These are phyloP conservation scores for Achatina immaculata DNA, from an alignment of 1,140 invertebrate species.

Conservation along the genomic window DNA sequence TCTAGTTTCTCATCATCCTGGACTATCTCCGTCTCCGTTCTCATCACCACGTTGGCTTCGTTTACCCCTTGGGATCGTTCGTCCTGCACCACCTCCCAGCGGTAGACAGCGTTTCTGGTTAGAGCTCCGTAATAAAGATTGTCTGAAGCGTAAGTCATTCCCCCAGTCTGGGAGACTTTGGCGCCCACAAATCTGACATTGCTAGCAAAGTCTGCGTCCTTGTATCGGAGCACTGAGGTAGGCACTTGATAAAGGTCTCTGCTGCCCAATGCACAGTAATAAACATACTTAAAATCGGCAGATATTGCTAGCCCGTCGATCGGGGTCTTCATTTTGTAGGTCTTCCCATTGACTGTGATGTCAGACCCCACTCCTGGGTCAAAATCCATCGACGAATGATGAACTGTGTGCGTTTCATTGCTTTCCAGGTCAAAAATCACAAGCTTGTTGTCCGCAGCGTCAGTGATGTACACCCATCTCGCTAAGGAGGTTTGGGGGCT, in stretches of 20 bases:
- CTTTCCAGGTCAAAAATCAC: conserved; percentile 1
- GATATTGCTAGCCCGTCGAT: conserved; percentile 34
- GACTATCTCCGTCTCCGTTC: background rate
- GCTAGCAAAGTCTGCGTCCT: background rate
- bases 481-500: background rate
- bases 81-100: conserved; percentile 3
- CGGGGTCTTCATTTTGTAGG: conserved; percentile 15
- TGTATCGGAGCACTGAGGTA: background rate
- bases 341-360: conserved; percentile 20
- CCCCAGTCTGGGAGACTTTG: conserved; percentile 31
- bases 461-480: conserved; percentile 23
- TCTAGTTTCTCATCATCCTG: background rate
- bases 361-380: conserved; percentile 8
- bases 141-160: conserved; percentile 13
- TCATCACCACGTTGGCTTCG: background rate
- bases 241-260: conserved; percentile 19
- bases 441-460: conserved; percentile 23
- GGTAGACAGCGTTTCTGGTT: conserved; percentile 21
- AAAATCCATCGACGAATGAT: conserved; percentile 10
- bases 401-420: conserved; percentile 3
- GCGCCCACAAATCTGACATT: conserved; percentile 10
- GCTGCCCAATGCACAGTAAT: conserved; percentile 34
- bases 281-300: conserved; percentile 22
- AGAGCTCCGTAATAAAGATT: conserved; percentile 30
- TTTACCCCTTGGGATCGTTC: background rate